Evolutionary conservation across 2,888 invertebrate species (phyloP).

Genomic region (Formica aserva): DNA sequence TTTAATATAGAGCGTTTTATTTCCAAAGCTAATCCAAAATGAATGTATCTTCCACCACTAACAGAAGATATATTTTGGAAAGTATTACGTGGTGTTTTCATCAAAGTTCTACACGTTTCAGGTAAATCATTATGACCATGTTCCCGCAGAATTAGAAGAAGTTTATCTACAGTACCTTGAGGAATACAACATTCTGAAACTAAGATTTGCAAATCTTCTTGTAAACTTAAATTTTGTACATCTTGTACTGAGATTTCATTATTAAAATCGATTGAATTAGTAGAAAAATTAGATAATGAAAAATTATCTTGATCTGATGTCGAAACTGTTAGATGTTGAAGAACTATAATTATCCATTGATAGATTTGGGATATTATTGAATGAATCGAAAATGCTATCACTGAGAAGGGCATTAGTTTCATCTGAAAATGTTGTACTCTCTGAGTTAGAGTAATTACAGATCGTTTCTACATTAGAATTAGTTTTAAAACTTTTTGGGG

Average conservation of each 20-base stretch:
- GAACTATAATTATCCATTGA: not conserved
- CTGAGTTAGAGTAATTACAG: not conserved
- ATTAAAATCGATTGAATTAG: not conserved
- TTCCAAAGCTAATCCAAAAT: not conserved
- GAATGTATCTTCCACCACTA: slow-evolving; percentile 10
- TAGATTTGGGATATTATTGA: not conserved
- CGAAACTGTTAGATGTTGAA: not conserved
- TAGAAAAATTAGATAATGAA: not conserved
- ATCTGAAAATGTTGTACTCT: not conserved
- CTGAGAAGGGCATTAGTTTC: not conserved
- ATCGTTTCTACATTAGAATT: not conserved
- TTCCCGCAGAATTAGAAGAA: not conserved
- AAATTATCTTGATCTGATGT: not conserved
- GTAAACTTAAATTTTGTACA: slow-evolving; percentile 1
- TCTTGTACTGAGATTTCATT: not conserved
- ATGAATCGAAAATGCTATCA: not conserved
- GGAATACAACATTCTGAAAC: not conserved
- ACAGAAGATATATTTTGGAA: not conserved
- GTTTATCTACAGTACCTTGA: not conserved
- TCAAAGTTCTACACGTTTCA: not conserved
- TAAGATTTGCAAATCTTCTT: slow-evolving; percentile 8
- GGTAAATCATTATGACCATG: slow-evolving; percentile 6
- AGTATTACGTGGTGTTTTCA: slow-evolving; percentile 9
- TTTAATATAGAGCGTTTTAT: not conserved
- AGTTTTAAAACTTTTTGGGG: not conserved